These are phyloP conservation scores for Noturus placidus DNA, from an alignment of 2,113 vertebrate species.

Conservation along the genomic window DNA sequence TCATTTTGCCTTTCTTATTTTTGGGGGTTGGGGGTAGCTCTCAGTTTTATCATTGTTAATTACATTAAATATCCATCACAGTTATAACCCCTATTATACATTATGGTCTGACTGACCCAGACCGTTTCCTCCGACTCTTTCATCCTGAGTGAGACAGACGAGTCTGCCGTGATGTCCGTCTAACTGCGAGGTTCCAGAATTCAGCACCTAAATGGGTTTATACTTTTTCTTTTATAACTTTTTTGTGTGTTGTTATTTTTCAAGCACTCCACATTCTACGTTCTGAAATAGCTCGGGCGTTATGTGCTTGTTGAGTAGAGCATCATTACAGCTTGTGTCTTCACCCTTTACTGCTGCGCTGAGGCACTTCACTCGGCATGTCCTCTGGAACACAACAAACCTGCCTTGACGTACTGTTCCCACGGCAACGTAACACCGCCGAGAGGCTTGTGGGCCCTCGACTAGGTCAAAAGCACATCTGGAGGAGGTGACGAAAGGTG, in stretches of 20 bases:
- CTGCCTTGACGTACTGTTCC: conserved; percentile 39
- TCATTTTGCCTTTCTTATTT: not conserved
- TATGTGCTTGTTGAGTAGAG: not conserved
- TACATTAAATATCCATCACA: conserved; percentile 20
- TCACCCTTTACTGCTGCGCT: conserved; percentile 7
- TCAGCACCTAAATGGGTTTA: not conserved
- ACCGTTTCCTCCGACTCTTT: conserved; percentile 36
- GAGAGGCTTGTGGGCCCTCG: conserved; percentile 34
- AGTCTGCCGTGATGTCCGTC: not conserved
- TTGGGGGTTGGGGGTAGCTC: not conserved
- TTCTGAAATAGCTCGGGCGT: conserved; percentile 8
- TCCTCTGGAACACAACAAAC: conserved; percentile 1
- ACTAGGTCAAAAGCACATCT: conserved; percentile 45
- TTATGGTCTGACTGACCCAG: not conserved
- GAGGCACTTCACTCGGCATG: conserved; percentile 33
- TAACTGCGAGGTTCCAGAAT: not conserved
- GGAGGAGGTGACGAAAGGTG: conserved; percentile 50
- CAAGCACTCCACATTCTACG: not conserved
- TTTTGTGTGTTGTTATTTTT: not conserved
- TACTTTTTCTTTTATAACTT: not conserved
- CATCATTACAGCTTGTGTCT: conserved; percentile 12
- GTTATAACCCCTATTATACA: not conserved
- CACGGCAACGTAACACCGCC: conserved; percentile 48
- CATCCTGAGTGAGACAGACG: not conserved
- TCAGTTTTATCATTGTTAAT: not conserved